These are phyloP conservation scores for Mythimna pallens DNA, from an alignment of 2,888 invertebrate species.

Conservation along the genomic window DNA sequence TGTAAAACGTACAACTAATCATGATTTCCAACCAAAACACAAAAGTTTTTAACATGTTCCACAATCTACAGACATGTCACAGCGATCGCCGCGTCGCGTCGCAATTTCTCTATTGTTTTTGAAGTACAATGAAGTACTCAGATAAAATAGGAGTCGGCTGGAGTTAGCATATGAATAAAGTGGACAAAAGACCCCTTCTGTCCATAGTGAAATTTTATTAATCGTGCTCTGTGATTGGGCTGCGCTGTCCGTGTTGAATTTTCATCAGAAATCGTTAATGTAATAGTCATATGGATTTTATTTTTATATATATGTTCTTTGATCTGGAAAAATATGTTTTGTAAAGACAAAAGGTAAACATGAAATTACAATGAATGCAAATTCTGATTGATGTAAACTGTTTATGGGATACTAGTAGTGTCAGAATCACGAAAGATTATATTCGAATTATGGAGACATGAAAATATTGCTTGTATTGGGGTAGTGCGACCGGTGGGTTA, in stretches of 20 bases:
- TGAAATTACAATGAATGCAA: background rate
- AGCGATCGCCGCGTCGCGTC: slow-evolving; percentile 64
- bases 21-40: slow-evolving; percentile 27
- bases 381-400: background rate
- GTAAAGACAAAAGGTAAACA: background rate
- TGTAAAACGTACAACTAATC: background rate
- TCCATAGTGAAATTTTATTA: slow-evolving; percentile 84
- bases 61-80: slow-evolving; percentile 55
- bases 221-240: slow-evolving; percentile 72
- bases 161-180: slow-evolving; percentile 89
- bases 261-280: slow-evolving; percentile 46
- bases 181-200: slow-evolving; percentile 84
- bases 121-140: slow-evolving; percentile 81
- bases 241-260: slow-evolving; percentile 53
- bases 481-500: too few species aligned
- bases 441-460: too few species aligned
- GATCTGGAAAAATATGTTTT: background rate
- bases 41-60: slow-evolving; percentile 41
- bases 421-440: too few species aligned
- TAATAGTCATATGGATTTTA: slow-evolving; percentile 13
- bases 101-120: slow-evolving; percentile 82
- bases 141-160: slow-evolving; percentile 79
- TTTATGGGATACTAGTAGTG: too few species aligned
- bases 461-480: background rate
- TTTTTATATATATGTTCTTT: background rate